Evolutionary conservation across 2,797 vertebrate genomes (phyloP).

Genomic region (Carcharodon carcharias): DNA sequence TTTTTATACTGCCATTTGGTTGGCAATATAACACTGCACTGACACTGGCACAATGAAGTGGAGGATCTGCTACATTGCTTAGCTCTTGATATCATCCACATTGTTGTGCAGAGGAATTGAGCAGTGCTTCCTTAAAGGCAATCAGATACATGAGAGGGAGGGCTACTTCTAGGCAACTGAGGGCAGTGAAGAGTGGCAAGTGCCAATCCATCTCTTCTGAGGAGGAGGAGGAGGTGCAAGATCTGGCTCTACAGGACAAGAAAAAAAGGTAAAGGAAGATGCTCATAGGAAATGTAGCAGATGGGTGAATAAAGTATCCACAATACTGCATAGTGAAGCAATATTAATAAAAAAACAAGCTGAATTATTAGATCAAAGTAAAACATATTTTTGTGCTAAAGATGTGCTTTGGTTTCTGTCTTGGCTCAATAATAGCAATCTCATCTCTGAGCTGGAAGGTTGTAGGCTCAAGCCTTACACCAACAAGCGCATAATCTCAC

Average conservation of each 20-base stretch:
- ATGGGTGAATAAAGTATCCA: too few relatives aligned
- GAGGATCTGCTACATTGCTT: neutral
- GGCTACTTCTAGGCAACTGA: too few relatives aligned
- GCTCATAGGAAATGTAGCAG: too few relatives aligned
- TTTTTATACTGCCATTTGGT: neutral
- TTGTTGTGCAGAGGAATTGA: neutral
- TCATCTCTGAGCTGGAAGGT: neutral
- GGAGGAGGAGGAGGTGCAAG: neutral
- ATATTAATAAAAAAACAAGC: neutral
- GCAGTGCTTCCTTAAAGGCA: neutral
- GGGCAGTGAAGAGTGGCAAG: neutral
- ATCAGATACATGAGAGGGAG: neutral
- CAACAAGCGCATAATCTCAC: neutral
- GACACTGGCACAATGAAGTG: neutral
- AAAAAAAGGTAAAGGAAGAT: too few relatives aligned
- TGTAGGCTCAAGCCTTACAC: neutral
- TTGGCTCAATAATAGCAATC: neutral
- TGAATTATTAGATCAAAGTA: neutral
- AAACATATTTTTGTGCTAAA: neutral
- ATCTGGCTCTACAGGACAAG: neutral
- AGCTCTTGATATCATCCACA: too few relatives aligned
- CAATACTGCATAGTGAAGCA: neutral
- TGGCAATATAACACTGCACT: neutral
- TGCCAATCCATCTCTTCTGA: neutral
- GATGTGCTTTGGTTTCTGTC: neutral